Conservation (phyloP, 2,888 invertebrate species). For the Ectropis crepuscularia region DNA sequence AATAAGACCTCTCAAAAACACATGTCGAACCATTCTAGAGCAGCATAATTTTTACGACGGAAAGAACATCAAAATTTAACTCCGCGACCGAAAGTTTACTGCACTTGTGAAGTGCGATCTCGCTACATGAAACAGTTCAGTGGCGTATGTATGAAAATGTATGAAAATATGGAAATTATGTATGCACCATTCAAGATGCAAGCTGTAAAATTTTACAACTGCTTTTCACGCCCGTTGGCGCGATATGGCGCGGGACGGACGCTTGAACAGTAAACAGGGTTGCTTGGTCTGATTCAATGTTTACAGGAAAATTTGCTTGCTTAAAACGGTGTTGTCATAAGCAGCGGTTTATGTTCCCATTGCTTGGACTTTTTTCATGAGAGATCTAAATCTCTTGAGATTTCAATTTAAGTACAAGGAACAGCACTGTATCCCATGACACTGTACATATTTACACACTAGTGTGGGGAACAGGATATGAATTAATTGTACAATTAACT, state of each 20-base stretch:
- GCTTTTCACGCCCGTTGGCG: slow-evolving; percentile 28
- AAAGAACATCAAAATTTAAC: slow-evolving; percentile 24
- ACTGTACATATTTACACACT: too few species aligned
- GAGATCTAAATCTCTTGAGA: too few species aligned
- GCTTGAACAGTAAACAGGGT: slow-evolving; percentile 10
- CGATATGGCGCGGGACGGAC: background rate
- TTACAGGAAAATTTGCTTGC: too few species aligned
- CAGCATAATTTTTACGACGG: slow-evolving; percentile 19
- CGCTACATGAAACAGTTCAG: slow-evolving; percentile 27
- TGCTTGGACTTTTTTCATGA: too few species aligned
- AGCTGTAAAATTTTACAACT: slow-evolving; percentile 42
- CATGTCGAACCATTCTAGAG: slow-evolving; percentile 15
- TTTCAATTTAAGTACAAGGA: too few species aligned
- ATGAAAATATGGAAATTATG: slow-evolving; percentile 41
- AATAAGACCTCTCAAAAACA: slow-evolving; percentile 10
- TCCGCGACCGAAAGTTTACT: slow-evolving; percentile 18
- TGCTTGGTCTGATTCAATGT: background rate
- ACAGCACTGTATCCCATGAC: too few species aligned
- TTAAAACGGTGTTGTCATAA: too few species aligned
- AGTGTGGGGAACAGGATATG: too few species aligned
- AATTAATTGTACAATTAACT: too few species aligned
- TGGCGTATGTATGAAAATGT: slow-evolving; percentile 25
- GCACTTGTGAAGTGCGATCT: slow-evolving; percentile 19
- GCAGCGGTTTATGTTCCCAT: too few species aligned
- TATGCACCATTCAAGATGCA: slow-evolving; percentile 39